Percentiles rank a stretch among this genome's conserved stretches.
Conservation (phyloP, 2,888 invertebrate species). For the Tenthredo mesomela region DNA sequence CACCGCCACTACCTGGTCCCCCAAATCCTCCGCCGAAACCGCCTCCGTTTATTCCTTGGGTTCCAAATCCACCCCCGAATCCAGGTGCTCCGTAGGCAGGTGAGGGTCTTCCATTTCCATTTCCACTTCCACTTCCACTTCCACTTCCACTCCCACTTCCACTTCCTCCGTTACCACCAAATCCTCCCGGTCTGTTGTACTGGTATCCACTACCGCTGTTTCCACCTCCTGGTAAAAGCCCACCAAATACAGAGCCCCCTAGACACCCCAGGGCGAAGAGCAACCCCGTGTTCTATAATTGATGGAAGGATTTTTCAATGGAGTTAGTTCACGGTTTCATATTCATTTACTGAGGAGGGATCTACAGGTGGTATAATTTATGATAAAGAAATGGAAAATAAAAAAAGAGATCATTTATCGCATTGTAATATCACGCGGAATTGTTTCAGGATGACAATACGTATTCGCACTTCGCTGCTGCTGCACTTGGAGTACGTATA, state of each 20-base stretch:
- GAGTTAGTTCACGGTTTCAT: neutral
- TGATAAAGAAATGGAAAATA: neutral
- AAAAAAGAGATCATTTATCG: neutral
- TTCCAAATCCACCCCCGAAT: slow-evolving; percentile 57
- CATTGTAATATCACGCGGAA: slow-evolving; percentile 2
- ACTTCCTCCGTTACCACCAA: slow-evolving; percentile 56
- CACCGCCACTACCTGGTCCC: slow-evolving; percentile 56
- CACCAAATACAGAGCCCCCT: slow-evolving; percentile 66
- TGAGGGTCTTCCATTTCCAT: slow-evolving; percentile 54
- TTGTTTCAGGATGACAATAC: neutral
- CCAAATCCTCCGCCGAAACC: slow-evolving; percentile 60
- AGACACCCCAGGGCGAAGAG: slow-evolving; percentile 67
- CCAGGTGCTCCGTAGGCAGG: slow-evolving; percentile 55
- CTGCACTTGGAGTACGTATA: neutral
- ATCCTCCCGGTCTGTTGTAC: slow-evolving; percentile 70
- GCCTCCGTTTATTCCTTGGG: slow-evolving; percentile 57
- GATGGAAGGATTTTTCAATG: neutral
- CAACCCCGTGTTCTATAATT: slow-evolving; percentile 65
- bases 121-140: slow-evolving; percentile 54
- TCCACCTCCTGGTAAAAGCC: slow-evolving; percentile 67
- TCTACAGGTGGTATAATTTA: slow-evolving; percentile 15
- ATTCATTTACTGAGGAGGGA: neutral
- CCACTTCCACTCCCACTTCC: slow-evolving; percentile 55
- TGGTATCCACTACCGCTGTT: slow-evolving; percentile 68
- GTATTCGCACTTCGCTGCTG: neutral